Evolutionary conservation across 2,113 vertebrate species (phyloP).

Genomic region (Haplochromis burtoni): DNA sequence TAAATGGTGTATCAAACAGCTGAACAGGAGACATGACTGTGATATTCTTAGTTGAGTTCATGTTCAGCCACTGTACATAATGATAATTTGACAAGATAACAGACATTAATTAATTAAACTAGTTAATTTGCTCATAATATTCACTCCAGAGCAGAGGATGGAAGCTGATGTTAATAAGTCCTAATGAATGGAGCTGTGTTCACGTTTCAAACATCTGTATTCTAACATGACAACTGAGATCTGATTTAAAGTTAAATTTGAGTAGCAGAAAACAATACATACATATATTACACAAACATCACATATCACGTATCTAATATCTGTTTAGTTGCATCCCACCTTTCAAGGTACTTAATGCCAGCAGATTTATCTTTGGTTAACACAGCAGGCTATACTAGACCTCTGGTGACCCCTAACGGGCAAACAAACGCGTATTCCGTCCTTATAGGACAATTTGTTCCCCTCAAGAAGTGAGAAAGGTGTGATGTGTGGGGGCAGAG

Average conservation of each 20-base stretch:
- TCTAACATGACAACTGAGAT: not conserved
- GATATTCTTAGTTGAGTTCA: not conserved
- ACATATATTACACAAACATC: not conserved
- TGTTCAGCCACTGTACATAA: not conserved
- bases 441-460: not conserved
- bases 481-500: not conserved
- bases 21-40: not conserved
- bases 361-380: not conserved
- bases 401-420: constrained; percentile 15
- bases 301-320: not conserved
- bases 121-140: not conserved
- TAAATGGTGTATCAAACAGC: not conserved
- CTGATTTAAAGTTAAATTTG: not conserved
- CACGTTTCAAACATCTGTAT: not conserved
- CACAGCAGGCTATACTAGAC: not conserved
- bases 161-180: not conserved
- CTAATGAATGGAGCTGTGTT: not conserved
- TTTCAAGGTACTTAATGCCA: not conserved
- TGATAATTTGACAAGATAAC: not conserved
- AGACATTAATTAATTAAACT: not conserved
- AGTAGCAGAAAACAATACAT: not conserved
- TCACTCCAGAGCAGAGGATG: not conserved
- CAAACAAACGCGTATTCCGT: not conserved
- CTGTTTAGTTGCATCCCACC: not conserved
- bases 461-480: not conserved